Evolutionary conservation across 1,140 invertebrate species (phyloP), one percentile per base, ranked within the genome.

Genomic region (Cyphomyrmex costatus): DNA sequence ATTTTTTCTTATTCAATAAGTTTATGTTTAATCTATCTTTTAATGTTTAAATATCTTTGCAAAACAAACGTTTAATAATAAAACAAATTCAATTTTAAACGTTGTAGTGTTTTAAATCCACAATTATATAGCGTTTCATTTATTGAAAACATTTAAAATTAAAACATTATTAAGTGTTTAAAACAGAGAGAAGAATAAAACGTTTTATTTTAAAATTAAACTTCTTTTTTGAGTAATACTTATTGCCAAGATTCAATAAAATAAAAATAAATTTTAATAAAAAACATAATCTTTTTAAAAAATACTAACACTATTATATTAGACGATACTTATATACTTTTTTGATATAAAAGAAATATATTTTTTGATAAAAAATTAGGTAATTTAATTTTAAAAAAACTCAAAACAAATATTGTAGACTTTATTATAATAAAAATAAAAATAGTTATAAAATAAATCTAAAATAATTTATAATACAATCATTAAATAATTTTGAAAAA

Each of bases 231-330:
- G 8, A 42, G 10, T 42, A 8, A n/a, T n/a, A n/a, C n/a, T 42
- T 10, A 4, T 3, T 27, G 8, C 0, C 14, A 36, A 66, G n/a
- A 68, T 53, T 53, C 4, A 7, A 63, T 21, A 30, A n/a, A 42
- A 42, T 42, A 42, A 42, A 42, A 42, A 42, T 42, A 42, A 42
- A 42, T 10, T 61, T 76, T 60, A 53, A 30, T 1, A 33, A 16
- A 73, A 73, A 73, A 33, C 6, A 4, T 8, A 33, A 21, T 30
- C 2, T 73, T 73, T 73, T 56, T 30, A 21, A 58, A 76, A 58
- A 77, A 63, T 77, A 46, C 0, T 6, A 49, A 70, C 19, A 46
- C n/a, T 8, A 27, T 27, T 51, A 51, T 19, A 30, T 30, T 49
- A 49, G 12, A 16, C 14, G 8, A 42, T 42, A 24, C 19, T 8